Evolutionary conservation across 2,888 invertebrate species (phyloP).

Genomic region (Epirrita christyi): DNA sequence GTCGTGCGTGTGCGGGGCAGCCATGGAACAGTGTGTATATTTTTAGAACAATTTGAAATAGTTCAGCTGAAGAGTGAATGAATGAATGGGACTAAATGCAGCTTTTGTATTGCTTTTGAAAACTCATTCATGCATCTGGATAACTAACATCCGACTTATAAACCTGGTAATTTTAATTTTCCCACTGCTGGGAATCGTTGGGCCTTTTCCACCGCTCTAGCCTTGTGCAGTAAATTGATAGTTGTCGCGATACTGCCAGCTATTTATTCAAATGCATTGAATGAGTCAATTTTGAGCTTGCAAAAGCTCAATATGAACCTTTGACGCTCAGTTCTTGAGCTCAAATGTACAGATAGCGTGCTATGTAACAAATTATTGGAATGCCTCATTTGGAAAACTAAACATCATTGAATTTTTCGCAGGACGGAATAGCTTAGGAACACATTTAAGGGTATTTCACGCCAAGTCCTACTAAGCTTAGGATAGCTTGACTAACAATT

Average conservation of each 20-base stretch:
- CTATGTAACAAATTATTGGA: slow-evolving; percentile 27
- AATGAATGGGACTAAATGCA: slow-evolving; percentile 26
- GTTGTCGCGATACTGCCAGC: not conserved
- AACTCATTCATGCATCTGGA: slow-evolving; percentile 18
- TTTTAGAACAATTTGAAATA: slow-evolving; percentile 32
- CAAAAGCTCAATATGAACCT: not conserved
- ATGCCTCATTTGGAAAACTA: slow-evolving; percentile 29
- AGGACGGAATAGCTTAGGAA: too few species aligned
- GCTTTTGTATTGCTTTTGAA: slow-evolving; percentile 23
- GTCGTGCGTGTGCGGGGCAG: not conserved
- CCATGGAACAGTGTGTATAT: slow-evolving; percentile 24
- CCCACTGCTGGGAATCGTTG: too few species aligned
- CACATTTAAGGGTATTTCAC: too few species aligned
- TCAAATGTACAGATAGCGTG: slow-evolving; percentile 48
- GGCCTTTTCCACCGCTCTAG: too few species aligned
- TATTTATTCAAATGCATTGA: slow-evolving; percentile 2
- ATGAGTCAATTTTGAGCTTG: not conserved
- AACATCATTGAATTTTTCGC: too few species aligned
- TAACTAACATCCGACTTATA: not conserved
- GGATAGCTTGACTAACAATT: too few species aligned
- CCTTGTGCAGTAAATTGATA: not conserved
- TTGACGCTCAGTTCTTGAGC: slow-evolving; percentile 32
- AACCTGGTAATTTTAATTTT: not conserved
- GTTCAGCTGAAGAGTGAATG: slow-evolving; percentile 21
- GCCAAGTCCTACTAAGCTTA: too few species aligned